These are phyloP conservation scores for Perca schrenkii DNA, from an alignment of 2,113 vertebrate genomes.

Conservation along the genomic window DNA sequence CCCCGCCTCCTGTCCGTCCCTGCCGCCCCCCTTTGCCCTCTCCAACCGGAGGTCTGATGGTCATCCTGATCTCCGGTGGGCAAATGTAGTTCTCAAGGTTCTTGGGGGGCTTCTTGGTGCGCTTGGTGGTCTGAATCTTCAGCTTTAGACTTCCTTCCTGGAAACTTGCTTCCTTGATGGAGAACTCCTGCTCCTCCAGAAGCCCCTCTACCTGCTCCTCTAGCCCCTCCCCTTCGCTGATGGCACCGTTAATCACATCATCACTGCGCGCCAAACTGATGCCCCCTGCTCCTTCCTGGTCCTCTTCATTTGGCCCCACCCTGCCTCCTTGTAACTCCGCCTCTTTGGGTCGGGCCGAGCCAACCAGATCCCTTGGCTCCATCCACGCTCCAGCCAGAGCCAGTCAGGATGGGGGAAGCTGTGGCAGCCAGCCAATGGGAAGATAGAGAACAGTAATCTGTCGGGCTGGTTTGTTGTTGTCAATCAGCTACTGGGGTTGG, in stretches of 20 bases:
- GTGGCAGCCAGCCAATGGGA: constrained; percentile 77
- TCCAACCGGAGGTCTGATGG: constrained; percentile 90
- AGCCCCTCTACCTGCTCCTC: constrained; percentile 90
- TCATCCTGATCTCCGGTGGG: constrained; percentile 98
- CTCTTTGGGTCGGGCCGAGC: constrained; percentile 89
- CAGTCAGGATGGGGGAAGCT: constrained; percentile 79
- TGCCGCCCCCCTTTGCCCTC: constrained; percentile 89
- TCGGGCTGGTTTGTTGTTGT: constrained; percentile 59
- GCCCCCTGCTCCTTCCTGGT: constrained; percentile 83
- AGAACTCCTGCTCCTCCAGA: constrained; percentile 97
- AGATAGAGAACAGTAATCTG: constrained; percentile 62
- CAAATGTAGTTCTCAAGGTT: constrained; percentile 99
- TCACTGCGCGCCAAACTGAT: constrained; percentile 88
- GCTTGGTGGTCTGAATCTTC: constrained; percentile 99
- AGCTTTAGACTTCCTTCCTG: constrained; percentile 97
- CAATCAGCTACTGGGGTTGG: constrained; percentile 78
- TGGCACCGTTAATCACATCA: constrained; percentile 91
- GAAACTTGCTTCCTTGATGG: constrained; percentile 99
- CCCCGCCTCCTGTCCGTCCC: constrained; percentile 88
- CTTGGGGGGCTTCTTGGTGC: constrained; percentile 98
- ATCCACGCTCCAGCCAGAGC: constrained; percentile 86
- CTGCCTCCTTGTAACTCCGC: constrained; percentile 88
- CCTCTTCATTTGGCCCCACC: constrained; percentile 88
- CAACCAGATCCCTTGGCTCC: constrained; percentile 95
- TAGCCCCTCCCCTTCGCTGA: constrained; percentile 91